phyloP scores from a whole-genome alignment of 2,113 vertebrate species.

The Cebus imitator region DNA sequence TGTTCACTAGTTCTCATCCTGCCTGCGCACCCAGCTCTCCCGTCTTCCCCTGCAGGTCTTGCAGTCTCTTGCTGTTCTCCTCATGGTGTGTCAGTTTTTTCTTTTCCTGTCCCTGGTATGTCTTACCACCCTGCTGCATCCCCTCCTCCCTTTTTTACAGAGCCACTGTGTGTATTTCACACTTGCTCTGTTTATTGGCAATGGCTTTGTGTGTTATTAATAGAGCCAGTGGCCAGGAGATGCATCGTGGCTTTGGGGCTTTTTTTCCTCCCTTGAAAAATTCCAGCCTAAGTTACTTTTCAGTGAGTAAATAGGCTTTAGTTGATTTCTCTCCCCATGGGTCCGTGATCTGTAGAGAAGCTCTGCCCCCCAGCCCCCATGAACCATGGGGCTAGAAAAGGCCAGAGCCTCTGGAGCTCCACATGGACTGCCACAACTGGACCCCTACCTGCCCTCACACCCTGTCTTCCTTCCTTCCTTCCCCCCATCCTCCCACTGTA shows the following conservation, averaged over 20 bases:
- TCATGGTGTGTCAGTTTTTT: background rate
- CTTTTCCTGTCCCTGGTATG: background rate
- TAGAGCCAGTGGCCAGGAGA: background rate
- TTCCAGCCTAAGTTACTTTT: background rate
- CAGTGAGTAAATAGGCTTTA: background rate
- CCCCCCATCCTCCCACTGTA: background rate
- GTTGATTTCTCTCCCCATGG: background rate
- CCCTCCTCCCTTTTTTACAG: background rate
- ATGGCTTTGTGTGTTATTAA: background rate
- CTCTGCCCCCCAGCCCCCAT: background rate
- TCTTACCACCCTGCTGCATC: background rate
- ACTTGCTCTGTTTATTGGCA: background rate
- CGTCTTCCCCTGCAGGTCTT: too few species aligned
- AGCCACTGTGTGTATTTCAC: background rate
- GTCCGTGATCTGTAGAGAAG: background rate
- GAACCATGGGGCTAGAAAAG: background rate
- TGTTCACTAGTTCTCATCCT: fast-evolving
- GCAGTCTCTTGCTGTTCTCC: background rate
- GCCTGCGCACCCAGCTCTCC: background rate
- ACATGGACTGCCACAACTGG: background rate
- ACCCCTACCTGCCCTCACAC: background rate
- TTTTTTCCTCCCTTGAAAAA: background rate
- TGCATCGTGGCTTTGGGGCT: background rate
- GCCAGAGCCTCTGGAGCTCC: background rate
- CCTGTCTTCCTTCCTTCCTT: background rate